phyloP scores from a whole-genome alignment of 2,888 invertebrate genomes.

The Tipula lateralis region DNA sequence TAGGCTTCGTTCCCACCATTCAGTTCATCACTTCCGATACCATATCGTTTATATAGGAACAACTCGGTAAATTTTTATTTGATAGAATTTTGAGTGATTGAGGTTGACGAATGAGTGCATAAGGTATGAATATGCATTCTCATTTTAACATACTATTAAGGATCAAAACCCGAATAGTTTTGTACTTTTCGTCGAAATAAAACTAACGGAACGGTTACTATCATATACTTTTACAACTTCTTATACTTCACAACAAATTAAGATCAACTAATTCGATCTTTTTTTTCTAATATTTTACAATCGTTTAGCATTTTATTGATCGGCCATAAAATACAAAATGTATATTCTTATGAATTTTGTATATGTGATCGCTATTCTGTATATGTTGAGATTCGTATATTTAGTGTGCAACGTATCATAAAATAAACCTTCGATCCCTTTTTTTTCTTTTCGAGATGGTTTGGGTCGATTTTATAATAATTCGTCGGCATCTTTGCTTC shows the following conservation, averaged over 20 bases:
- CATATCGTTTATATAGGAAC: no score
- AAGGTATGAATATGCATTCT: no score
- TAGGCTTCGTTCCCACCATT: no score
- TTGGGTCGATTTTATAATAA: not conserved
- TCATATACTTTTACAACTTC: not conserved
- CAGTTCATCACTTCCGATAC: no score
- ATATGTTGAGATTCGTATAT: not conserved
- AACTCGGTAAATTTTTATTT: no score
- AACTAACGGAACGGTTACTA: not conserved
- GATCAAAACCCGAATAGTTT: no score
- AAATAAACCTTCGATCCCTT: constrained; percentile 3
- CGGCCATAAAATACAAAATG: not conserved
- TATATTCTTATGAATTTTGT: not conserved
- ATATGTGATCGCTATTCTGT: not conserved
- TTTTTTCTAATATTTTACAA: not conserved
- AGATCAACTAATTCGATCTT: not conserved
- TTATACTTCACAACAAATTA: not conserved
- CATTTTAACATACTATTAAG: no score
- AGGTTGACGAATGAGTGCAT: no score
- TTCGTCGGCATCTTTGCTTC: not conserved
- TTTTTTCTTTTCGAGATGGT: not conserved
- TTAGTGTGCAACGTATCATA: not conserved
- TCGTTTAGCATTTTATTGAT: constrained; percentile 9
- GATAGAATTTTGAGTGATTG: no score
- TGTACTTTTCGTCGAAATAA: not conserved